Percentiles rank a stretch among this genome's conserved stretches.
Evolutionary conservation across 2,797 vertebrate species (phyloP).

Genomic region (Sebastes cheni): DNA sequence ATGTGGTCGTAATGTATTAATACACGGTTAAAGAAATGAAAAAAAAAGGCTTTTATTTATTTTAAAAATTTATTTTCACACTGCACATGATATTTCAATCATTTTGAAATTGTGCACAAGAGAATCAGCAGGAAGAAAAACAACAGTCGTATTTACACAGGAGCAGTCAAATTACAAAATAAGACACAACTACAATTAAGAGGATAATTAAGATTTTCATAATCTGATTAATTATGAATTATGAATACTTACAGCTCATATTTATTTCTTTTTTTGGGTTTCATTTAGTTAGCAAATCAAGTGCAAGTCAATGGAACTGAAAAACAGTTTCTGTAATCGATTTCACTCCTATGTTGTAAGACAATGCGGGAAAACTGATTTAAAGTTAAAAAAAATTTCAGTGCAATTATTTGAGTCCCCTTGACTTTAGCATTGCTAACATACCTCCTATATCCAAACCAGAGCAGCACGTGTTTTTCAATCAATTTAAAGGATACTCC

Average conservation of each 20-base stretch:
- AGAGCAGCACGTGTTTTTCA: neutral
- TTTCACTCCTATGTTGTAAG: neutral
- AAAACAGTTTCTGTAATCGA: neutral
- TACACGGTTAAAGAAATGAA: neutral
- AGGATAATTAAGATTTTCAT: neutral
- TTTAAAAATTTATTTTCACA: constrained; percentile 69
- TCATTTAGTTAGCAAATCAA: neutral
- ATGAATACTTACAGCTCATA: neutral
- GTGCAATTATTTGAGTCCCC: constrained; percentile 35
- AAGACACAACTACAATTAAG: constrained; percentile 7
- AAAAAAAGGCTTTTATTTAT: constrained; percentile 3
- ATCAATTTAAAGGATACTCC: neutral
- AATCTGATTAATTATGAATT: constrained; percentile 2
- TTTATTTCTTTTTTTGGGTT: neutral
- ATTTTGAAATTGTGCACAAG: constrained; percentile 35
- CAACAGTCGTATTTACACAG: constrained; percentile 47
- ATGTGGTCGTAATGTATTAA: constrained; percentile 49
- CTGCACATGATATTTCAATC: constrained; percentile 52
- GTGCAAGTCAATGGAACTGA: neutral
- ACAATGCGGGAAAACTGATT: neutral
- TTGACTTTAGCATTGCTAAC: neutral
- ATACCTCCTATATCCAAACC: neutral
- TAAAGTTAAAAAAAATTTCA: constrained; percentile 8
- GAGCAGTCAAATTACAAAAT: constrained; percentile 16
- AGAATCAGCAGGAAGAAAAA: constrained; percentile 44